phyloP scores from a whole-genome alignment of 2,113 vertebrate species.

The Ariopsis seemanni region DNA sequence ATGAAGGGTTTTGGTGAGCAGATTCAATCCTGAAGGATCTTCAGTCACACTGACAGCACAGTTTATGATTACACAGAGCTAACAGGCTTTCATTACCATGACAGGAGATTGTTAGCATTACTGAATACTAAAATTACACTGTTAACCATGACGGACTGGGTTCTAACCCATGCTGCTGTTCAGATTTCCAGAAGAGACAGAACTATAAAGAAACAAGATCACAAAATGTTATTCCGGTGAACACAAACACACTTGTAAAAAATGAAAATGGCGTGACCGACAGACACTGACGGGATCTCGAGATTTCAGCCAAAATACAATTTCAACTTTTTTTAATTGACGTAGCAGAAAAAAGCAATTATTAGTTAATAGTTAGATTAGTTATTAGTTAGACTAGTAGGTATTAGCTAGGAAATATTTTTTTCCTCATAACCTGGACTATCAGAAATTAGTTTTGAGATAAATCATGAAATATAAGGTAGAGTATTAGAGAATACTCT shows the following conservation, averaged over 20 bases:
- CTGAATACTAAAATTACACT: not conserved
- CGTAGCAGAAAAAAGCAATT: too few species aligned
- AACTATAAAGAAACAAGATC: not conserved
- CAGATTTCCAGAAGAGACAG: not conserved
- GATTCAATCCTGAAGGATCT: not conserved
- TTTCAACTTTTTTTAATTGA: not conserved
- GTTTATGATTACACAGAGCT: not conserved
- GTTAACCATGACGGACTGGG: not conserved
- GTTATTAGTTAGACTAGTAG: not conserved
- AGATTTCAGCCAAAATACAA: not conserved
- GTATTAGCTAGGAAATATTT: too few species aligned
- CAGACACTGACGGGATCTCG: not conserved
- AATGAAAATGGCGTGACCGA: not conserved
- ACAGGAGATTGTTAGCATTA: not conserved
- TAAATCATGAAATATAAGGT: not conserved
- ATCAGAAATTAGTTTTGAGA: not conserved
- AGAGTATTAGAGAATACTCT: not conserved
- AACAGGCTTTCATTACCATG: not conserved
- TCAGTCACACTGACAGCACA: not conserved
- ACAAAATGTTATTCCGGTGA: too few species aligned
- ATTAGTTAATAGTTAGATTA: not conserved
- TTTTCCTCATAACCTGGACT: too few species aligned
- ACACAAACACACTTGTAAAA: not conserved
- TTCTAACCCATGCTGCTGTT: not conserved
- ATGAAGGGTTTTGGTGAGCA: slow-evolving; percentile 94